These are phyloP conservation scores for Archips xylosteana DNA, from an alignment of 2,888 invertebrate species.

Conservation along the genomic window DNA sequence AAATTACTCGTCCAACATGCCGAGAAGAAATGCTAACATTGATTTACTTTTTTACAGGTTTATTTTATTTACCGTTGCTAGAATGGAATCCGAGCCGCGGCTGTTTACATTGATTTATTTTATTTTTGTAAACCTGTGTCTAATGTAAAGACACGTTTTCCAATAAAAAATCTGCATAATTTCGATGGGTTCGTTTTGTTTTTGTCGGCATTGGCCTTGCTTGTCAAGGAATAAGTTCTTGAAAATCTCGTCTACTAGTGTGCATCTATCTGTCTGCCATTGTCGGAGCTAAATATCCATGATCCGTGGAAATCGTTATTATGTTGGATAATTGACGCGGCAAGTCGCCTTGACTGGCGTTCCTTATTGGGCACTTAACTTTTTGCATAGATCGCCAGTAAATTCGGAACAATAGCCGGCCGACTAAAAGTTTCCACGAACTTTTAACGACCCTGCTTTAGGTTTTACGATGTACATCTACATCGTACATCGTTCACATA, in stretches of 20 bases:
- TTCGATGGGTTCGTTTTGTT: conserved; percentile 36
- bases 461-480: conserved; percentile 20
- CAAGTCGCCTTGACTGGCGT: conserved; percentile 66
- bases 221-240: conserved; percentile 63
- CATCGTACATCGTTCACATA: background rate
- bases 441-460: conserved; percentile 38
- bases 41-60: conserved; percentile 13
- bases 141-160: conserved; percentile 26
- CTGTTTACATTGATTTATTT: conserved; percentile 16
- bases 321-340: conserved; percentile 64
- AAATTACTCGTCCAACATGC: conserved; percentile 14
- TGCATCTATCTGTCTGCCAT: conserved; percentile 54
- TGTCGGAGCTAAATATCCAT: conserved; percentile 68
- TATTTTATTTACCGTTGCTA: background rate
- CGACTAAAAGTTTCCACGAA: conserved; percentile 53
- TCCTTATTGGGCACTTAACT: conserved; percentile 56
- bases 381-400: conserved; percentile 50
- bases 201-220: conserved; percentile 62
- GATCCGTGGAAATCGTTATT: conserved; percentile 75
- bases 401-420: conserved; percentile 36
- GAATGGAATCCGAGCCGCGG: background rate
- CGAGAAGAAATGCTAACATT: conserved; percentile 22
- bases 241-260: conserved; percentile 49
- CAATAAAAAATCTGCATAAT: conserved; percentile 31
- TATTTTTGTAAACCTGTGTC: conserved; percentile 17